Evolutionary conservation across 2,888 invertebrate genomes (phyloP), one percentile per base, ranked within the genome.

Genomic region (Phortica magna): DNA sequence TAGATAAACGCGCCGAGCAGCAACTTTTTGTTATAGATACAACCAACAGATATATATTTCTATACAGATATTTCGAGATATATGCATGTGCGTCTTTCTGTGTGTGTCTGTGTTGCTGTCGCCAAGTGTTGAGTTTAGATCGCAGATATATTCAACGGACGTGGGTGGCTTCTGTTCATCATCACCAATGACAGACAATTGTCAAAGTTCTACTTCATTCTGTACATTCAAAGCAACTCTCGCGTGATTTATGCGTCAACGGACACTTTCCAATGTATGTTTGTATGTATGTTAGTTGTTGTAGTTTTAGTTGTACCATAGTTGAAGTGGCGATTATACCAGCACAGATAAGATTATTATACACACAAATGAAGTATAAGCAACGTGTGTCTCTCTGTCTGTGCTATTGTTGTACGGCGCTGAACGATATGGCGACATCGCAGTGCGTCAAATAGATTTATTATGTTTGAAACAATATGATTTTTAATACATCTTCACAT

Each of bases 141-240:
- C 17, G 22, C 55, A 55, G 55, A 55, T 19, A 59, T 9, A 4
- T 22, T 10, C 14, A 55, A 55, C 14, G 31, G 12, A 43, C 43
- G 68, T 68, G 68, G 68, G 68, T 68, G 68, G 68, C 19, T 68
- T 17, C 43, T 68, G 43, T 48, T 48, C 68, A 68, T n/a, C 68
- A 70, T 12, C 68, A 70, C n/a, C 68, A 39, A 39, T 71, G 70
- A 71, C 70, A 71, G 55, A 22, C 55, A 53, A 71, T 71, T 71
- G 70, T 71, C 70, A 71, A 19, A 42, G 67, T 67, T 67, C 10
- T 48, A 14, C 48, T 48, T 48, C 48, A 48, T 48, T 48, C 9
- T n/a, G 10, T n/a, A 31, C 10, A 64, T 64, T 31, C 31, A 31
- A 48, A 48, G 14, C 19, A 43, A 68, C 12, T 12, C 68, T 68